A percentile compares a stretch with the other conserved stretches of the same genome.
Conservation (phyloP, 1,140 invertebrate species). For the Caenorhabditis inopinata region DNA sequence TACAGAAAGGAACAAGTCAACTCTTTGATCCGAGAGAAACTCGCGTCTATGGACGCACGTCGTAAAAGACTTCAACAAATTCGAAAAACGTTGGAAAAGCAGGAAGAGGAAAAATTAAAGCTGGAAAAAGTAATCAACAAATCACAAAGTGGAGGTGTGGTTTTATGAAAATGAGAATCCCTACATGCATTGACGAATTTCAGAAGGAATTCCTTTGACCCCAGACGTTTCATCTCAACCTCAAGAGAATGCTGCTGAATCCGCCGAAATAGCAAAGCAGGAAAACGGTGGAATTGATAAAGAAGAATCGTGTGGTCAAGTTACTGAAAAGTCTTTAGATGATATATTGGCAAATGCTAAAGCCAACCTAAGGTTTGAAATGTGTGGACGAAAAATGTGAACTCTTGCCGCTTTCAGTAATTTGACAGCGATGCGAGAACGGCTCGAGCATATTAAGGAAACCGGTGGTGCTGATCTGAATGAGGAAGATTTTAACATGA, state of each 20-base stretch:
- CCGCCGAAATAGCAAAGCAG: background rate
- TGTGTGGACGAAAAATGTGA: background rate
- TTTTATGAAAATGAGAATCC: too few relatives aligned
- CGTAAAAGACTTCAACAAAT: constrained; percentile 26
- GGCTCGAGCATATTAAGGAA: constrained; percentile 18
- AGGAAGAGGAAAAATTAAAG: background rate
- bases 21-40: constrained; percentile 32
- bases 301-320: background rate
- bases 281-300: background rate
- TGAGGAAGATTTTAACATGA: background rate
- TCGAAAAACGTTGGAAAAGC: background rate
- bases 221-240: background rate
- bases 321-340: constrained; percentile 6
- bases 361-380: background rate
- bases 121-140: background rate
- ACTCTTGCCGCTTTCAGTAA: constrained; percentile 7
- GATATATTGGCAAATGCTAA: background rate
- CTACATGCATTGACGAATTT: too few relatives aligned
- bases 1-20: constrained; percentile 39
- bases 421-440: constrained; percentile 38
- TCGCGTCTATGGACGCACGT: constrained; percentile 31
- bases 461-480: constrained; percentile 27
- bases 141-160: background rate
- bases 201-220: background rate
- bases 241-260: background rate